Conservation (phyloP, 2,113 vertebrate species). For the Colistium nudipinnis region DNA sequence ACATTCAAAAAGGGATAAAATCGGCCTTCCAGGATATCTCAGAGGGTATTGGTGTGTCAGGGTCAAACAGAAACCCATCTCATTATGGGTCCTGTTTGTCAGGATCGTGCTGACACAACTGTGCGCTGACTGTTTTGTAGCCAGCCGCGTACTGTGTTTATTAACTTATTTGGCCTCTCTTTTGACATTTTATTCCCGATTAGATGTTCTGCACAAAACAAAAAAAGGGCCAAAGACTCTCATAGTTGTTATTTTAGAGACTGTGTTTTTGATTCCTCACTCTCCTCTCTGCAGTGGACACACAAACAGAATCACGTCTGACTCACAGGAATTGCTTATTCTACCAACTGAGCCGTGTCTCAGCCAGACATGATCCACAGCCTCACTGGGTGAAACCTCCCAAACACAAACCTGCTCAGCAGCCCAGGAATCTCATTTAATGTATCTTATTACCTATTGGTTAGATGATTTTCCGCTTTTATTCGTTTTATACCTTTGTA, state of each 20-base stretch:
- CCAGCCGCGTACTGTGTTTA: background rate
- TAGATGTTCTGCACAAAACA: background rate
- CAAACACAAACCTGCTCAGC: slow-evolving; percentile 67
- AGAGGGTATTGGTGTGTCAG: too few relatives aligned
- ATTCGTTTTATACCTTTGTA: too few relatives aligned
- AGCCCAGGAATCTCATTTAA: slow-evolving; percentile 59
- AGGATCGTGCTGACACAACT: too few relatives aligned
- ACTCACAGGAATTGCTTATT: slow-evolving; percentile 15
- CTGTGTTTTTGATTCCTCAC: background rate
- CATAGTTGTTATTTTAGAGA: background rate
- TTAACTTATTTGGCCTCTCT: background rate
- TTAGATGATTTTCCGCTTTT: too few relatives aligned
- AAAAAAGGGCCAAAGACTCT: too few relatives aligned
- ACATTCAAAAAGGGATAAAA: too few relatives aligned
- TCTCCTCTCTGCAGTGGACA: background rate
- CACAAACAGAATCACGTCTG: slow-evolving; percentile 18
- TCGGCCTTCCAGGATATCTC: too few relatives aligned
- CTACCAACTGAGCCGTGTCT: slow-evolving; percentile 20
- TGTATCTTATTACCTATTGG: slow-evolving; percentile 73
- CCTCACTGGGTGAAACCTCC: slow-evolving; percentile 42
- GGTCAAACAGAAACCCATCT: too few relatives aligned
- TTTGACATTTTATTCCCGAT: background rate
- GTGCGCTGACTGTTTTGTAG: too few relatives aligned
- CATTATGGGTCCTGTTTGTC: too few relatives aligned
- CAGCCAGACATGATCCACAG: slow-evolving; percentile 37